A percentile compares a stretch with the other conserved stretches of the same genome.
Conservation (phyloP, 2,113 vertebrate genomes). For the Callorhinus ursinus region DNA sequence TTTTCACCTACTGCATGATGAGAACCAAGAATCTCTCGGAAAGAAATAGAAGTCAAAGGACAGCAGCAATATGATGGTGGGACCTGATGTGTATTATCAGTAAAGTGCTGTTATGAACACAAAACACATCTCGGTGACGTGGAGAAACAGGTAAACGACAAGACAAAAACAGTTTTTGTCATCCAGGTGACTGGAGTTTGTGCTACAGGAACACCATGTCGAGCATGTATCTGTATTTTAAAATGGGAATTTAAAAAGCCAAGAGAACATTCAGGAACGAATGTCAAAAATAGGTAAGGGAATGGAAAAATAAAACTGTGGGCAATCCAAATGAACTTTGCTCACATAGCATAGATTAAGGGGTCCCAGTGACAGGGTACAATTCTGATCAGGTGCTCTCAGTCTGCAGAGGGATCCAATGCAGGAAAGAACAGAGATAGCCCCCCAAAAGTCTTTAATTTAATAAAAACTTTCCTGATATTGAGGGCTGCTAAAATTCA, state of each 20-base stretch:
- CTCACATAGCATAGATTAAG: not conserved
- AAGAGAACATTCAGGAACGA: not conserved
- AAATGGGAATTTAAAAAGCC: not conserved
- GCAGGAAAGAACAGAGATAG: not conserved
- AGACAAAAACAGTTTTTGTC: not conserved
- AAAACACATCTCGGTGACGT: fast-evolving
- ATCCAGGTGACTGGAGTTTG: no score
- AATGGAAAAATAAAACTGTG: not conserved
- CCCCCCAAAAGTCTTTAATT: not conserved
- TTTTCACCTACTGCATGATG: not conserved
- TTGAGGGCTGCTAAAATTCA: not conserved
- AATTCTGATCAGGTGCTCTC: not conserved
- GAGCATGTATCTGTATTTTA: not conserved
- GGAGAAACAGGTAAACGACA: not conserved
- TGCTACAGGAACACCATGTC: not conserved
- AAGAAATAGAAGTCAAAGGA: not conserved
- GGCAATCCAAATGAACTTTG: not conserved
- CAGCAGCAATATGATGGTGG: not conserved
- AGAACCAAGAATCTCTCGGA: not conserved
- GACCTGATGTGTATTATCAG: not conserved
- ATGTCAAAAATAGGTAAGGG: not conserved
- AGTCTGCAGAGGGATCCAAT: not conserved
- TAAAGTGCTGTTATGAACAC: not conserved
- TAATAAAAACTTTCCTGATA: not conserved
- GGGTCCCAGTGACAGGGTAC: not conserved